These are phyloP conservation scores for Zaprionus nigranus DNA, from an alignment of 1,140 invertebrate genomes.

Conservation along the genomic window DNA sequence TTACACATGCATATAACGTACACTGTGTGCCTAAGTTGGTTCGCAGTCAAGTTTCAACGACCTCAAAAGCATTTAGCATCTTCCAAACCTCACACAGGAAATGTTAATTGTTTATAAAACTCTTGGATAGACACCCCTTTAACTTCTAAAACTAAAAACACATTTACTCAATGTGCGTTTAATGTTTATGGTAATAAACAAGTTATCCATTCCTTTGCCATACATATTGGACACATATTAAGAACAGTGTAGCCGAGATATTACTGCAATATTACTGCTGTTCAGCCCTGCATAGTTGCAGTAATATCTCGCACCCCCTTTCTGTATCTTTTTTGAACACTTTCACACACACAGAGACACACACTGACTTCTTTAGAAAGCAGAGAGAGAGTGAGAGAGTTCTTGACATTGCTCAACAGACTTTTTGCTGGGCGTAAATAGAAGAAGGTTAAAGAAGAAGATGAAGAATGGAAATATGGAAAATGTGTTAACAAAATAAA, in stretches of 20 bases:
- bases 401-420: conserved; percentile 69
- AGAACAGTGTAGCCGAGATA: conserved; percentile 4
- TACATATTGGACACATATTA: conserved; percentile 24
- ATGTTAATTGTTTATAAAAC: conserved; percentile 17
- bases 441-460: conserved; percentile 29
- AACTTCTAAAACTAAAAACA: conserved; percentile 8
- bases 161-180: conserved; percentile 25
- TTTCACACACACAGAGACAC: conserved; percentile 35
- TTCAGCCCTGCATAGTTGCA: not conserved
- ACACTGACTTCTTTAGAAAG: conserved; percentile 27
- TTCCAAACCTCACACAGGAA: not conserved
- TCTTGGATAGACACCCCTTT: not conserved
- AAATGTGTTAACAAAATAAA: conserved; percentile 71
- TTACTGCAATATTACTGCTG: conserved; percentile 3
- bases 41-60: not conserved
- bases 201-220: conserved; percentile 40
- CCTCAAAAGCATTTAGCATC: conserved; percentile 15
- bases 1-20: not conserved
- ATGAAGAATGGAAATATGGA: conserved; percentile 28
- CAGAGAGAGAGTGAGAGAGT: conserved; percentile 44
- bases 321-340: conserved; percentile 12
- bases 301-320: not conserved
- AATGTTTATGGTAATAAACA: conserved; percentile 28
- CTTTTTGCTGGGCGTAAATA: conserved; percentile 70
- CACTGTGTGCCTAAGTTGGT: conserved; percentile 5